phyloP scores from a whole-genome alignment of 2,113 vertebrate genomes.

The Oreochromis aureus region DNA sequence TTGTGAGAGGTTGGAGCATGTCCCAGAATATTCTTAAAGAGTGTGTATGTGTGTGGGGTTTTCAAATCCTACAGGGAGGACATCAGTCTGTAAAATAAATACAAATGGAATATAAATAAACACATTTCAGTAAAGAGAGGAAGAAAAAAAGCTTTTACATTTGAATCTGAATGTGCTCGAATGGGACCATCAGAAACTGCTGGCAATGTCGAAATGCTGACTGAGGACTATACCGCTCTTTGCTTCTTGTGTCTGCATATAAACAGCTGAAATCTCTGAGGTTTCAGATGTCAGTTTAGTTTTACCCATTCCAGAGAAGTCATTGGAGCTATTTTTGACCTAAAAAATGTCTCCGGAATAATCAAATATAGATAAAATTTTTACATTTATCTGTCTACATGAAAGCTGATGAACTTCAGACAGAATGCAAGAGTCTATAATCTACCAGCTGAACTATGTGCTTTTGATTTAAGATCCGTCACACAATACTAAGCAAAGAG shows the following conservation, averaged over 20 bases:
- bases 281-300: background rate
- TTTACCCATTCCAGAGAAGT: background rate
- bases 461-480: background rate
- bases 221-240: background rate
- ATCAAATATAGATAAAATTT: conserved; percentile 56
- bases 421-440: conserved; percentile 34
- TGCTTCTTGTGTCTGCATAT: background rate
- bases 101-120: background rate
- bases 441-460: conserved; percentile 10
- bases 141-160: background rate
- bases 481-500: background rate
- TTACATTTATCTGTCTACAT: conserved; percentile 31
- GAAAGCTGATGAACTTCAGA: conserved; percentile 39
- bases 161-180: background rate
- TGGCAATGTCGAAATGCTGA: background rate
- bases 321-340: conserved; percentile 23
- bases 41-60: background rate
- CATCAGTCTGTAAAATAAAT: background rate
- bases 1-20: background rate
- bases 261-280: conserved; percentile 1
- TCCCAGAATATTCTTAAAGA: background rate
- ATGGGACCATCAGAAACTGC: background rate
- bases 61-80: background rate
- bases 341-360: conserved; percentile 38
- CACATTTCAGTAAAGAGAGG: background rate